A percentile compares a stretch with the other conserved stretches of the same genome.
phyloP scores from a whole-genome alignment of 2,113 vertebrate species.

The Addax nasomaculatus region DNA sequence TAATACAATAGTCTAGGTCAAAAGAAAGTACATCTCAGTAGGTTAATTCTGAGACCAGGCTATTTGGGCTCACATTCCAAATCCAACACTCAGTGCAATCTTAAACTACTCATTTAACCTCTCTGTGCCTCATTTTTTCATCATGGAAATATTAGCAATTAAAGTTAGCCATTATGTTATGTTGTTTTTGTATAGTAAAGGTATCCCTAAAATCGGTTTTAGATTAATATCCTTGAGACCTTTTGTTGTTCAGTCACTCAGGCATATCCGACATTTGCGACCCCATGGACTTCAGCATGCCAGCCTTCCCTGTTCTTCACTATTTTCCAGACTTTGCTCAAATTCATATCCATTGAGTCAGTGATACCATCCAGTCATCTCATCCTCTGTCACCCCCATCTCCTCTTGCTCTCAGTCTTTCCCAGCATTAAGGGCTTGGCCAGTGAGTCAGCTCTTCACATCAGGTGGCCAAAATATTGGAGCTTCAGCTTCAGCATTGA shows the following conservation, averaged over 20 bases:
- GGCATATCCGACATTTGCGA: rapidly evolving
- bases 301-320: neutral
- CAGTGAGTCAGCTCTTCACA: neutral
- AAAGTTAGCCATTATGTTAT: neutral
- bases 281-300: neutral
- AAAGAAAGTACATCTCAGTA: neutral
- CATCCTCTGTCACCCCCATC: neutral
- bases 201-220: neutral
- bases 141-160: neutral
- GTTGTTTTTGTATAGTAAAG: neutral
- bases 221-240: neutral
- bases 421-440: neutral
- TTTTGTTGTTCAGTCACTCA: neutral
- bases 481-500: neutral
- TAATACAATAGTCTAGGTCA: neutral
- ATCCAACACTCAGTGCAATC: neutral
- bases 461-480: neutral
- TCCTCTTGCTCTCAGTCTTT: neutral
- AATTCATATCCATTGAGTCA: neutral
- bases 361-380: neutral
- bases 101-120: neutral
- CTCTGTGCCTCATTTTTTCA: neutral
- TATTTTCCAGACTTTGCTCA: neutral
- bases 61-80: neutral
- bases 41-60: neutral